Conservation (phyloP, 2,113 vertebrate species). For the Rhodinocichla rosea region DNA sequence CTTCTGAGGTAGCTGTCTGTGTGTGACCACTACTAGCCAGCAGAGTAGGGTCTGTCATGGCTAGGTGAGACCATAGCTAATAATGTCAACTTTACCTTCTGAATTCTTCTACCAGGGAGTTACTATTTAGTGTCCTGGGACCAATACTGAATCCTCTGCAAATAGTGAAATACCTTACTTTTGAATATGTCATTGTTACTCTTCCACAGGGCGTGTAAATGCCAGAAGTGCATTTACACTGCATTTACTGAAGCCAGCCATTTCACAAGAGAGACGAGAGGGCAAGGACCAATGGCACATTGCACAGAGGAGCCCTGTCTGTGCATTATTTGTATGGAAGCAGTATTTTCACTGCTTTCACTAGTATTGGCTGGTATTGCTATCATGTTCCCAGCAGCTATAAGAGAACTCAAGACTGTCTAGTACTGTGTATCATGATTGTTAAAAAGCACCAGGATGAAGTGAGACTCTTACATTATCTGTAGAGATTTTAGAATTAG, state of each 20-base stretch:
- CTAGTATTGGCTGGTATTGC: background rate
- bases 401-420: background rate
- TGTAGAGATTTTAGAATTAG: too few species aligned
- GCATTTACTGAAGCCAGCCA: background rate
- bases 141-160: background rate
- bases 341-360: background rate
- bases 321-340: background rate
- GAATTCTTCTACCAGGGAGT: background rate
- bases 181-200: background rate
- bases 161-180: background rate
- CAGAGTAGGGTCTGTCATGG: background rate
- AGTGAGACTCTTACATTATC: background rate
- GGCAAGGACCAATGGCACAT: background rate
- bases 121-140: background rate
- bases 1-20: conserved; percentile 5
- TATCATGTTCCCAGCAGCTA: background rate
- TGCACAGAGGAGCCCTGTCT: background rate
- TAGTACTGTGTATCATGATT: background rate
- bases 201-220: background rate
- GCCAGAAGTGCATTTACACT: background rate
- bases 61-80: background rate
- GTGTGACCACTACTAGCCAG: background rate
- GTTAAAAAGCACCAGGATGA: background rate
- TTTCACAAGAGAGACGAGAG: background rate
- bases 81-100: background rate